Evolutionary conservation across 2,888 invertebrate species (phyloP).

Genomic region (Drosophila pseudotalamancana): DNA sequence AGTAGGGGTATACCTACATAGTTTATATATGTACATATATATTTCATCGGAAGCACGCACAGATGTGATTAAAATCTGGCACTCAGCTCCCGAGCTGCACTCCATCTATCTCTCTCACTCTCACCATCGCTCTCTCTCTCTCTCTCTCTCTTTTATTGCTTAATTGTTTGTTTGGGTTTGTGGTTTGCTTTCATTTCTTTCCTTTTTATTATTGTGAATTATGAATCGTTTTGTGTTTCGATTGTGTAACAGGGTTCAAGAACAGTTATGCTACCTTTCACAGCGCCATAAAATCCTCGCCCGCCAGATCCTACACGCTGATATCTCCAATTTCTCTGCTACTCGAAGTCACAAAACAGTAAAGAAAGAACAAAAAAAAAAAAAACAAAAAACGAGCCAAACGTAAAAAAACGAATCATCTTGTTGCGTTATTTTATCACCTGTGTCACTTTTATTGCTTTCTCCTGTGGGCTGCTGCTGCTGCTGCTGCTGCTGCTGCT

Average conservation of each 20-base stretch:
- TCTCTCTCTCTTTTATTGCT: conserved; percentile 70
- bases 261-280: conserved; percentile 70
- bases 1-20: conserved; percentile 16
- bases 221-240: conserved; percentile 65
- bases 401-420: conserved; percentile 64
- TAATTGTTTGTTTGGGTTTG: conserved; percentile 69
- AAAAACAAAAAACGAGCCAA: background rate
- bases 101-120: conserved; percentile 24
- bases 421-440: conserved; percentile 82
- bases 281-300: conserved; percentile 63
- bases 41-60: conserved; percentile 73
- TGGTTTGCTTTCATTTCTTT: conserved; percentile 38
- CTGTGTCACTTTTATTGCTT: conserved; percentile 73
- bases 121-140: background rate
- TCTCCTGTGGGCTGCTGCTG: conserved; percentile 48
- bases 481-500: conserved; percentile 6
- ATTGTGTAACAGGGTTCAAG: conserved; percentile 73
- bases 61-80: conserved; percentile 54
- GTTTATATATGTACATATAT: background rate
- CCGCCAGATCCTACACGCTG: conserved; percentile 66
- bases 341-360: conserved; percentile 37
- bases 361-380: background rate
- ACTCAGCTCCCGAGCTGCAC: conserved; percentile 63
- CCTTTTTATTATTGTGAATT: conserved; percentile 42
- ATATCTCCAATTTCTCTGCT: conserved; percentile 66